Evolutionary conservation across 2,797 vertebrate genomes (phyloP).

Genomic region (Xiphorhynchus erythropygius): DNA sequence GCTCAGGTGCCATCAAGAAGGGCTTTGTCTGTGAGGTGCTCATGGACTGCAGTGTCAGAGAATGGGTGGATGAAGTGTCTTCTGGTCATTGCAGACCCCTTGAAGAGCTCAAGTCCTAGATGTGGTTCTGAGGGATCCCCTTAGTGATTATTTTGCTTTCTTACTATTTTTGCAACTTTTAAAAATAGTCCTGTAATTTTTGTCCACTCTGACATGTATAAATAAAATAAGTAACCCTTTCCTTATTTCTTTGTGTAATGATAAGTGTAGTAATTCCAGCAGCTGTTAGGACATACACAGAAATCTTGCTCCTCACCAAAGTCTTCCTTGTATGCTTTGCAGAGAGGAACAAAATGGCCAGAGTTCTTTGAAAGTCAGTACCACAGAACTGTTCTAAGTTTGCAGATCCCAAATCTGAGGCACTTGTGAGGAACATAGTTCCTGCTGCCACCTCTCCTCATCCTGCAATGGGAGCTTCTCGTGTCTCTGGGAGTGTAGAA

Average conservation of each 20-base stretch:
- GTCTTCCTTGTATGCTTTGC: neutral
- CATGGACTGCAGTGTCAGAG: neutral
- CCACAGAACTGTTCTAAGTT: neutral
- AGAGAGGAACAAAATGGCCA: neutral
- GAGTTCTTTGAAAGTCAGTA: neutral
- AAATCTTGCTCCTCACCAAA: neutral
- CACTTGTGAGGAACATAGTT: neutral
- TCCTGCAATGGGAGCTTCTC: neutral
- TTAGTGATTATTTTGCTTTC: neutral
- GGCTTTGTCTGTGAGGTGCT: neutral
- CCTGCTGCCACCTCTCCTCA: neutral
- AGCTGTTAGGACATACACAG: neutral
- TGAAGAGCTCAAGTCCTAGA: neutral
- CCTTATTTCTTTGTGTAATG: neutral
- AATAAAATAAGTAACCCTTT: neutral
- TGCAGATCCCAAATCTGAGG: neutral
- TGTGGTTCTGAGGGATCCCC: neutral
- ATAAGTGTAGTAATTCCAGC: neutral
- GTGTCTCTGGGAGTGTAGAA: neutral
- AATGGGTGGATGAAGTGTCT: neutral
- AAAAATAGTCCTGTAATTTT: neutral
- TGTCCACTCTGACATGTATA: neutral
- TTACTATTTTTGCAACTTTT: neutral
- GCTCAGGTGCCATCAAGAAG: neutral
- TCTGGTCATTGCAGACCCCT: neutral